phyloP scores from a whole-genome alignment of 2,113 vertebrate species.

The Rhizomys pruinosus region DNA sequence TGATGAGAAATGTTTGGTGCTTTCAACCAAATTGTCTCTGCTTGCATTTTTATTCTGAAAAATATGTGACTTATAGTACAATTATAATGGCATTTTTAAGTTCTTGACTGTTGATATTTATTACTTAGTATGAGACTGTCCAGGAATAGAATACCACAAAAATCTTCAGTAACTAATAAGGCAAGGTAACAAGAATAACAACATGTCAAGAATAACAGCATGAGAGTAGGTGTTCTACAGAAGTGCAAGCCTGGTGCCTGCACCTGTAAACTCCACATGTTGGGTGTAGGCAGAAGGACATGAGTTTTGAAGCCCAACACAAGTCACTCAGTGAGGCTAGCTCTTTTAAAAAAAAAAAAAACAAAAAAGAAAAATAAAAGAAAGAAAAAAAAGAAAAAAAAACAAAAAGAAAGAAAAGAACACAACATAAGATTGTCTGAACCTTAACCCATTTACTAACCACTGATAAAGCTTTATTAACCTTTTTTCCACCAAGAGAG shows the following conservation, averaged over 20 bases:
- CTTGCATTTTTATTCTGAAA: constrained; percentile 35
- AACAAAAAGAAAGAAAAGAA: background rate
- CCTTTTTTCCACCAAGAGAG: constrained; percentile 30
- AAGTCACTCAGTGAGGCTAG: background rate
- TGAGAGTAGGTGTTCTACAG: background rate
- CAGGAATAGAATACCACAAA: constrained; percentile 20
- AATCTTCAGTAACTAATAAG: constrained; percentile 27
- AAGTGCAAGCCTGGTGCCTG: background rate
- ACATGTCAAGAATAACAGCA: constrained; percentile 19
- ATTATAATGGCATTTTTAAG: constrained; percentile 32
- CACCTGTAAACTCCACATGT: background rate
- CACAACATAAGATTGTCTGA: background rate
- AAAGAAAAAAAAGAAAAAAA: no score
- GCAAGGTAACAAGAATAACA: constrained; percentile 42
- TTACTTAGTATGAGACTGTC: background rate
- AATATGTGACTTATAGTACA: background rate
- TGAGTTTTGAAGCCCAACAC: background rate
- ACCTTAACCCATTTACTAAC: background rate
- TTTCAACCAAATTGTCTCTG: constrained; percentile 21
- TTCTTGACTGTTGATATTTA: background rate
- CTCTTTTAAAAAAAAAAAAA: no score
- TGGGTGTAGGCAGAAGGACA: background rate
- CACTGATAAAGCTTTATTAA: constrained; percentile 1
- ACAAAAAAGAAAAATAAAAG: no score
- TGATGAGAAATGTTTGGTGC: constrained; percentile 44